A percentile compares a stretch with the other conserved stretches of the same genome.
Evolutionary conservation across 1,140 invertebrate species (phyloP).

Genomic region (Caenorhabditis tropicalis): DNA sequence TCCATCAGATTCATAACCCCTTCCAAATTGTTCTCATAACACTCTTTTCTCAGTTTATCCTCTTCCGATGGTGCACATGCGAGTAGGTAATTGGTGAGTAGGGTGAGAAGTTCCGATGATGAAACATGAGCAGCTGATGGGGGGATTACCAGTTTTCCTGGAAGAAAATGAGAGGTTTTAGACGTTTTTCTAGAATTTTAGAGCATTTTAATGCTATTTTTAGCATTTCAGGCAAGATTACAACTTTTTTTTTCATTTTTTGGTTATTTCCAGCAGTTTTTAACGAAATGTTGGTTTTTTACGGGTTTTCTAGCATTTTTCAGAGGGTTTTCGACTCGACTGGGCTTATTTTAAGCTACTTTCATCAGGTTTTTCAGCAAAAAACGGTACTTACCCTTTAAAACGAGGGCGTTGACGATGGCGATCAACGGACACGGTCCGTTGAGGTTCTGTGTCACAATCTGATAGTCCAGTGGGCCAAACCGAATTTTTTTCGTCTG

Average conservation of each 20-base stretch:
- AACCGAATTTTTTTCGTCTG: slow-evolving; percentile 20
- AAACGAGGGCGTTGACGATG: slow-evolving; percentile 14
- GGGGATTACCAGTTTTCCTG: neutral
- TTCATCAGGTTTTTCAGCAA: neutral
- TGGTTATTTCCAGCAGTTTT: too few relatives aligned
- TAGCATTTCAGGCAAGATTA: neutral
- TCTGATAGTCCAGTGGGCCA: neutral
- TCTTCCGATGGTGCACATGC: neutral
- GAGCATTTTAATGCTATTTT: too few relatives aligned
- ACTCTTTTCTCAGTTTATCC: neutral
- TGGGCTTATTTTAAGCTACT: too few relatives aligned
- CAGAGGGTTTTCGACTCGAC: too few relatives aligned
- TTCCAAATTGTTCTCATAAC: neutral
- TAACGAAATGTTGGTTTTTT: too few relatives aligned
- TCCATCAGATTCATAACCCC: neutral
- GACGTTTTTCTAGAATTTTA: neutral
- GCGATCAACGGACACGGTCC: slow-evolving; percentile 19
- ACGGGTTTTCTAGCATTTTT: too few relatives aligned
- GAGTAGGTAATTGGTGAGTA: neutral
- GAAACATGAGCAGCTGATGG: too few relatives aligned
- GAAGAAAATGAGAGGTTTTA: neutral
- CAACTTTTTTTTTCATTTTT: too few relatives aligned
- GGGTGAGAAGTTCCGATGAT: neutral
- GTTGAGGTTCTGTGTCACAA: slow-evolving; percentile 29
- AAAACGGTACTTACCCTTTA: neutral